Base-by-base conservation (phyloP, 2,888 invertebrate genomes). In the Polymixis lichenea region DNA sequence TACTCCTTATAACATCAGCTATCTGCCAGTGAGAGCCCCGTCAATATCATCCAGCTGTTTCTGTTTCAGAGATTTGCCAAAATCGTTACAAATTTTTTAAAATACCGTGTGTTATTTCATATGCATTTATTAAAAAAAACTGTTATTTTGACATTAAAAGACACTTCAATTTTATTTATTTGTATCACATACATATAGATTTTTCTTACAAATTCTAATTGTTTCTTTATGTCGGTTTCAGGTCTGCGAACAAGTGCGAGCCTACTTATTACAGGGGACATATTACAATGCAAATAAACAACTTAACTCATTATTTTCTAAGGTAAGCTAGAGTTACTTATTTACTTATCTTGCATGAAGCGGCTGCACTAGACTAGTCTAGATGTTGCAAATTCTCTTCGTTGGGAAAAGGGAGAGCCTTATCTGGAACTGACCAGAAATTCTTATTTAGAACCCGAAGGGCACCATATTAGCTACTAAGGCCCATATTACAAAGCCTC, bases 281-380 rank as follows among this genome's bases (percentile, higher is more conserved):
- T 98, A 98, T 95, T 98, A 98, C 96, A 98, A 98, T 95, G 98
- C 98, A 91, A 98, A 98, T 92, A 98, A 98, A 93, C 98, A 98
- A 93, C 97, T 98, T 88, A 98, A 98, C 94, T 98, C 98, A 87
- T 97, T 98, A 95, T 98, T 98, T 97, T 98, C 98, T 89, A 98
- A 98, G 97, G 98, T 98, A 89, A 93, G 60, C 60, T 60, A 22
- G 60, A 22, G 71, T 65, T 51, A 1, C 4, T 8, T 17, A 15
- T 5, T 9, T 25, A 9, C 22, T 22, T 65, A 32, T 32, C 46
- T 43, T 17, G 15, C 8, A 51, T 22, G 17, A 9, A 3, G 43
- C 28, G 8, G 7, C 43, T 28, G 5, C 11, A 11, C 13, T 38
- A 17, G 38, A 22, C 8, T 75, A 22, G 28, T 0, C 25, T 64